Conservation (phyloP, 2,797 vertebrate genomes). For the Spinus olivaceus region DNA sequence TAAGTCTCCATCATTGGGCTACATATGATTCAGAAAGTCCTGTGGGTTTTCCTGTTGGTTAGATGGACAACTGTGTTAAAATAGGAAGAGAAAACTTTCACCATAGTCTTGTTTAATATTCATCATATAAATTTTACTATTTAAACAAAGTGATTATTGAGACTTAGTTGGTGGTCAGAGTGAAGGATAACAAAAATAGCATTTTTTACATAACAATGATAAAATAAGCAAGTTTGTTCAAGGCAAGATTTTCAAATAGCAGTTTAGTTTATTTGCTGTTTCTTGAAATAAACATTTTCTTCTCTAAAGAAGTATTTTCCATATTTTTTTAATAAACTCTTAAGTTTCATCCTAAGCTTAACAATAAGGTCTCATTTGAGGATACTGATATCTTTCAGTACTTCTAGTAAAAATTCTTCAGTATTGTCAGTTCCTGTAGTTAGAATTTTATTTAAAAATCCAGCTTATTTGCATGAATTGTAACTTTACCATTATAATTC, state of each 20-base stretch:
- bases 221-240: neutral
- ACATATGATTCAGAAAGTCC: neutral
- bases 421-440: neutral
- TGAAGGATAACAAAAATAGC: neutral
- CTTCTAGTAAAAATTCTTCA: neutral
- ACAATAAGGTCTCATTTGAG: neutral
- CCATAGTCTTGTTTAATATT: conserved; percentile 1
- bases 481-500: conserved; percentile 12
- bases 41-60: neutral
- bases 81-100: neutral
- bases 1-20: neutral
- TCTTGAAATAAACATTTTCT: neutral
- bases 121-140: neutral
- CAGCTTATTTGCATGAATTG: neutral
- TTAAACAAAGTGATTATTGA: conserved; percentile 9
- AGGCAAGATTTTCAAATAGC: neutral
- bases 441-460: neutral
- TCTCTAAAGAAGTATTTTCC: neutral
- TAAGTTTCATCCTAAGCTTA: neutral
- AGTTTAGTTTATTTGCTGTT: conserved; percentile 17
- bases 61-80: neutral
- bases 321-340: neutral
- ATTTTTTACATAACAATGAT: neutral
- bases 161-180: neutral
- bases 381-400: neutral